Base-by-base conservation (phyloP, 2,888 invertebrate genomes). In the Hanleya hanleyi region DNA sequence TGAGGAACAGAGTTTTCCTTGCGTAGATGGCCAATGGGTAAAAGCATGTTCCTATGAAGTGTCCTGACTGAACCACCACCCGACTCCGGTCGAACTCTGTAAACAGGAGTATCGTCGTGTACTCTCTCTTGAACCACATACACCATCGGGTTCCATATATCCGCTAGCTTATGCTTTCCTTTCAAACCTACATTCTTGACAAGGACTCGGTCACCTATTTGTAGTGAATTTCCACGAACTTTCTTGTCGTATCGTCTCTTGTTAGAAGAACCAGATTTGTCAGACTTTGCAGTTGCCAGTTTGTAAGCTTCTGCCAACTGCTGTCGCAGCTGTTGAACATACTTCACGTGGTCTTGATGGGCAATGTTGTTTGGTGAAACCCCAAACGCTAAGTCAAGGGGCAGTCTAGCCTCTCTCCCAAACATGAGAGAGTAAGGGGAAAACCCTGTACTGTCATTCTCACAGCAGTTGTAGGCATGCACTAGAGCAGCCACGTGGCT, bases 361-460 rank as follows among this genome's bases (percentile, higher is more conserved):
- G 33, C 22, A 32, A 9, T 22, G 36, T 22, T 33, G 22, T 32
- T 35, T 5, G 33, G 35, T 9, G 50, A 15, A 2, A 65, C 57
- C 7, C 66, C 64, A 33, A 49, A 67, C 32, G 64, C 50, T 0
- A 47, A 64, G 51, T 73, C 76, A 6, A 76, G 38, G 0, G 74
- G 38, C 7, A 76, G 62, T 33, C 61, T 57, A 6, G 62, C 33
- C 33, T 73, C 65, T 61, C 70, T 36, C 2, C 75, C 74, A 71
- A 73, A 73, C 77, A 75, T 77, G 5, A 75, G 37, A 38, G 18
- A 64, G 22, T 67, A 74, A 6, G 72, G 76, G 9, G 70, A 69
- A 26, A 35, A 74, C 0, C 70, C 70, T 5, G 76, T 78, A 3
- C 74, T 22, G 29, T 74, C 77, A 72, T 67, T 51, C 38, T n/a